Percentiles rank a stretch among this genome's conserved stretches.
Evolutionary conservation across 1,140 invertebrate species (phyloP).

Genomic region (Rhyzopertha dominica): DNA sequence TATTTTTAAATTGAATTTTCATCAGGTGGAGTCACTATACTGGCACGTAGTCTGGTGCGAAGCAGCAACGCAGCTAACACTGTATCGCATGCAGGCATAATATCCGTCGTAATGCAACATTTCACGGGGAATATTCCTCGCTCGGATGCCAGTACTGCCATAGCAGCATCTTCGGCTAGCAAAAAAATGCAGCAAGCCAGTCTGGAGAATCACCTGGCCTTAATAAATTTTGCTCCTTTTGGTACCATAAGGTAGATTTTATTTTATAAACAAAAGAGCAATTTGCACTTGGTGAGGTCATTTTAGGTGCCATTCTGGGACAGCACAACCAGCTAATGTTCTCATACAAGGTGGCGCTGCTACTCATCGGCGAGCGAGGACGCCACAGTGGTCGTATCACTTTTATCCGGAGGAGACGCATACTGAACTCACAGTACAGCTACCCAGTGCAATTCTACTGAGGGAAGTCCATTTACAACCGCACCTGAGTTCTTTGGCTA

Average conservation of each 20-base stretch:
- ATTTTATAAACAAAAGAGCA: constrained; percentile 3
- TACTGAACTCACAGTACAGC: constrained; percentile 77
- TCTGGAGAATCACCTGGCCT: constrained; percentile 56
- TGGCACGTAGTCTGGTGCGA: constrained; percentile 56
- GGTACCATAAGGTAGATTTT: constrained; percentile 47
- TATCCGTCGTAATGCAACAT: constrained; percentile 60
- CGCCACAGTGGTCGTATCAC: constrained; percentile 87
- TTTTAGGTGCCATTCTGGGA: constrained; percentile 57
- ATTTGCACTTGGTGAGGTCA: constrained; percentile 1
- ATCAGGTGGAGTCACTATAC: constrained; percentile 55
- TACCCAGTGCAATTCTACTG: constrained; percentile 85
- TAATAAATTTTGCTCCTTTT: constrained; percentile 85
- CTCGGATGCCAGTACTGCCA: constrained; percentile 46
- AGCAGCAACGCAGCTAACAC: constrained; percentile 50
- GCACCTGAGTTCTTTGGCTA: constrained; percentile 76
- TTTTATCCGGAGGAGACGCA: constrained; percentile 87
- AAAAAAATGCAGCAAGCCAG: constrained; percentile 54
- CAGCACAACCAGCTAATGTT: constrained; percentile 81
- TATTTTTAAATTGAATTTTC: constrained; percentile 15
- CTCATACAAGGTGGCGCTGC: constrained; percentile 63
- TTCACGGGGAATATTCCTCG: constrained; percentile 49
- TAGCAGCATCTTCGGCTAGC: constrained; percentile 49
- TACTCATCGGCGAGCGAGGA: constrained; percentile 74
- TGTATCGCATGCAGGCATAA: constrained; percentile 45
- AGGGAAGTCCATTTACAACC: constrained; percentile 85